phyloP scores from a whole-genome alignment of 2,888 invertebrate genomes.

The Protodeltote pygarga region DNA sequence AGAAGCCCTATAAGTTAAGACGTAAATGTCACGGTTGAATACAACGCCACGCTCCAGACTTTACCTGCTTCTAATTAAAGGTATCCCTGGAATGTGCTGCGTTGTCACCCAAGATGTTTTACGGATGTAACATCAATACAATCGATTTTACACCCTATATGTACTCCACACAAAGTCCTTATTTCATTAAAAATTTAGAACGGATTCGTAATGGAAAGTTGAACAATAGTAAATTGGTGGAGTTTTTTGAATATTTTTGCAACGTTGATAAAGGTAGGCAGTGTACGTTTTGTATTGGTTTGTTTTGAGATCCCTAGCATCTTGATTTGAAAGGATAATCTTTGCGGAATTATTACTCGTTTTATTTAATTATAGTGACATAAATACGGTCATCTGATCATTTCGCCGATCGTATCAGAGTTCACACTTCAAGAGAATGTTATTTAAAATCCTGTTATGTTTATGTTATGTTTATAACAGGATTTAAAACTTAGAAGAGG shows the following conservation, averaged over 20 bases:
- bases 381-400: constrained; percentile 19
- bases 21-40: constrained; percentile 40
- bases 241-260: constrained; percentile 36
- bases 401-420: constrained; percentile 3
- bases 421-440: constrained; percentile 24
- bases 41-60: constrained; percentile 27
- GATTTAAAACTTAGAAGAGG: no score
- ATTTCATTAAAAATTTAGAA: constrained; percentile 4
- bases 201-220: constrained; percentile 38
- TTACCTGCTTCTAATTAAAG: constrained; percentile 69
- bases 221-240: constrained; percentile 44
- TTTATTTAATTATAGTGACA: constrained; percentile 27
- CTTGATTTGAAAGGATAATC: constrained; percentile 30
- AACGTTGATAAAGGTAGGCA: constrained; percentile 35
- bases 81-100: constrained; percentile 69
- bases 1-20: constrained; percentile 42
- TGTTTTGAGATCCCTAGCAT: constrained; percentile 6
- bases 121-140: constrained; percentile 27
- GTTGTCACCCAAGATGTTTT: constrained; percentile 55
- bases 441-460: constrained; percentile 2
- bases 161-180: constrained; percentile 13
- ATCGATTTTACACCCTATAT: constrained; percentile 42
- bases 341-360: constrained; percentile 27
- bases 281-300: constrained; percentile 31
- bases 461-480: no score